Conservation (phyloP, 2,797 vertebrate species). For the Carduelis carduelis region DNA sequence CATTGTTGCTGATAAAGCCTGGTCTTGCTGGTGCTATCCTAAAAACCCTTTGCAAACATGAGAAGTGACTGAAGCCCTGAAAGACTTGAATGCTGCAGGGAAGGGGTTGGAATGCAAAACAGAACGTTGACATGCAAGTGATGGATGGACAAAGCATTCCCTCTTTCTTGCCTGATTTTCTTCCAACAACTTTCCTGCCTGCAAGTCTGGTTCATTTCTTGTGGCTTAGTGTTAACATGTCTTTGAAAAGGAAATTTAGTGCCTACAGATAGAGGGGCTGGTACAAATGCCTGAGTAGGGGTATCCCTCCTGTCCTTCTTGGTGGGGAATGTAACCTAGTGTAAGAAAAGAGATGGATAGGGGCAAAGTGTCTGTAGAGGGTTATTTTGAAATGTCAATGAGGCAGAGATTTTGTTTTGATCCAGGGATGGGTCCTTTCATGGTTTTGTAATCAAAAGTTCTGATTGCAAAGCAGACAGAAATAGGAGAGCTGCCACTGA, state of each 20-base stretch:
- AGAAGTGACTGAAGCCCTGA: neutral
- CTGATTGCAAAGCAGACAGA: neutral
- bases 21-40: neutral
- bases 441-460: neutral
- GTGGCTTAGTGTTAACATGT: neutral
- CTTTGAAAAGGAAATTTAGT: neutral
- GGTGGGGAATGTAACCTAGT: neutral
- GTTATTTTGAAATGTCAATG: neutral
- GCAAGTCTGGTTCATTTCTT: neutral
- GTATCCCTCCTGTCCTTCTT: neutral
- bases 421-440: neutral
- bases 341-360: neutral
- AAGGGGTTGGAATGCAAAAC: neutral
- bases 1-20: neutral
- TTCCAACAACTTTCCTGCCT: neutral
- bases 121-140: neutral
- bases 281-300: neutral
- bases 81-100: neutral
- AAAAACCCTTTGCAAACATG: neutral
- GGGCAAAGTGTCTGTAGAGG: neutral
- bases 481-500: neutral
- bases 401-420: neutral
- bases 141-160: neutral
- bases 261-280: neutral
- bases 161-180: neutral